Evolutionary conservation across 2,888 invertebrate species (phyloP).

Genomic region (Adelognathus sp.): DNA sequence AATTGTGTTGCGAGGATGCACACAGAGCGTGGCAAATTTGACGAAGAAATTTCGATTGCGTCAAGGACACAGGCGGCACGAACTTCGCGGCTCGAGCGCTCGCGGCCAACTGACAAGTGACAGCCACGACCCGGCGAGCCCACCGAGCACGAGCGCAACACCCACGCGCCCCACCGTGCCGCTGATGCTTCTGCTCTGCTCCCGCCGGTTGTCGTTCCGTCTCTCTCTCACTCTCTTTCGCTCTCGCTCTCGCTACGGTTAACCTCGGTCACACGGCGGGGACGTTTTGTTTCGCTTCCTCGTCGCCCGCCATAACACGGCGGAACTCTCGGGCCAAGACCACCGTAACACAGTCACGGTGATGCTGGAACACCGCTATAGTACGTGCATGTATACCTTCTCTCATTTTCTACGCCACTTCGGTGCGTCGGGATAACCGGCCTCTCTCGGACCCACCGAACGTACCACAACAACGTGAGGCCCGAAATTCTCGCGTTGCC

Average conservation of each 20-base stretch:
- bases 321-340: background rate
- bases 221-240: background rate
- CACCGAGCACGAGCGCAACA: slow-evolving; percentile 60
- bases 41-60: background rate
- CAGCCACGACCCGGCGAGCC: slow-evolving; percentile 70
- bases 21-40: background rate
- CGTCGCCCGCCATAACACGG: background rate
- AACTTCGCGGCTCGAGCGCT: slow-evolving; percentile 66
- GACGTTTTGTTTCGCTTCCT: background rate
- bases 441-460: slow-evolving; percentile 2
- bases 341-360: background rate
- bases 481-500: slow-evolving; percentile 17
- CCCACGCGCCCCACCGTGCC: slow-evolving; percentile 51
- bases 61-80: slow-evolving; percentile 16
- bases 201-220: slow-evolving; percentile 13
- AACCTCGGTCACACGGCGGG: background rate
- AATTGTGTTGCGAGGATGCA: background rate
- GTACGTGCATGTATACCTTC: slow-evolving; percentile 13
- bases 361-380: background rate
- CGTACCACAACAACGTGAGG: slow-evolving; percentile 3
- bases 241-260: background rate
- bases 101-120: slow-evolving; percentile 75
- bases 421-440: slow-evolving; percentile 10
- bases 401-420: slow-evolving; percentile 28
- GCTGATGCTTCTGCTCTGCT: slow-evolving; percentile 3